Percentiles rank a stretch among this genome's conserved stretches.
Conservation (phyloP, 2,888 invertebrate species). For the Lycia hirtaria region DNA sequence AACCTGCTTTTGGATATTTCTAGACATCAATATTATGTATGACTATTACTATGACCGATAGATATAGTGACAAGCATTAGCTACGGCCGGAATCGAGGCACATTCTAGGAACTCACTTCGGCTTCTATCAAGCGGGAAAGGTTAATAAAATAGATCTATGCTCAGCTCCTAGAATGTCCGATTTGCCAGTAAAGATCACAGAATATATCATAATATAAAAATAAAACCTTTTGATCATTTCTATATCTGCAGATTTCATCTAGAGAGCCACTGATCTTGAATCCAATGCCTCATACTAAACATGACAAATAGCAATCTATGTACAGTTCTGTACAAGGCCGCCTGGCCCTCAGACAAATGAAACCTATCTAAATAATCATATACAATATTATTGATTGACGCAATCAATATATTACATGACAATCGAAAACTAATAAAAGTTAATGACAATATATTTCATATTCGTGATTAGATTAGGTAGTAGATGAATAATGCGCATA, state of each 20-base stretch:
- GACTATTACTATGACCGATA: conserved; percentile 43
- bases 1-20: conserved; percentile 31
- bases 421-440: neutral
- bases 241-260: conserved; percentile 19
- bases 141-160: conserved; percentile 27
- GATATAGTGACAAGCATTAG: conserved; percentile 22
- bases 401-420: neutral
- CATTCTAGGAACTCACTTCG: conserved; percentile 24
- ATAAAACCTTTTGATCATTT: conserved; percentile 16
- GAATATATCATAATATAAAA: conserved; percentile 27
- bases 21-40: conserved; percentile 40
- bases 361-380: conserved; percentile 5
- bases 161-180: conserved; percentile 41
- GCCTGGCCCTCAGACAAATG: conserved; percentile 3
- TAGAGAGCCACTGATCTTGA: conserved; percentile 52
- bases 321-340: conserved; percentile 14
- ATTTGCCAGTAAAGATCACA: conserved; percentile 22
- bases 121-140: conserved; percentile 11
- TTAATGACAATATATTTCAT: neutral
- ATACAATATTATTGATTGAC: neutral
- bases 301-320: conserved; percentile 9
- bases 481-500: neutral
- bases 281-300: conserved; percentile 1
- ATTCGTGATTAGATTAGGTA: too few relatives aligned
- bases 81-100: conserved; percentile 8